Evolutionary conservation across 2,888 invertebrate species (phyloP).

Genomic region (Sinopyrophorus schimmeli): DNA sequence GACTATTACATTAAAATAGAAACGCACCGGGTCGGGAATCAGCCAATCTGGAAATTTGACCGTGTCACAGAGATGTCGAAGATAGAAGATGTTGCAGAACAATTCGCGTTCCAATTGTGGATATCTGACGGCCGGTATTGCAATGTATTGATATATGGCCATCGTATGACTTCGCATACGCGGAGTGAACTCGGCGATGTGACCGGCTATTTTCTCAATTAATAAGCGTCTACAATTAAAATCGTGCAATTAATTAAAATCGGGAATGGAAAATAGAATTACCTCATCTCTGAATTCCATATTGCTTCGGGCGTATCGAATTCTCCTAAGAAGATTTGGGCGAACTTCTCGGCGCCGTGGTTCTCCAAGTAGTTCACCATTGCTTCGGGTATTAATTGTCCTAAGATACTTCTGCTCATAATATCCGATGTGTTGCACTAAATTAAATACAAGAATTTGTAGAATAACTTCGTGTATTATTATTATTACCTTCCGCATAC

Average conservation of each 20-base stretch:
- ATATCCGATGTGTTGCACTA: constrained; percentile 68
- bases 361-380: constrained; percentile 99
- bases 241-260: background rate
- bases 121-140: constrained; percentile 91
- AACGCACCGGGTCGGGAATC: constrained; percentile 87
- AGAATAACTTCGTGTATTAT: too few relatives aligned
- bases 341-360: constrained; percentile 97
- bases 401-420: constrained; percentile 90
- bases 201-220: constrained; percentile 96
- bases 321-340: constrained; percentile 96
- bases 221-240: constrained; percentile 71
- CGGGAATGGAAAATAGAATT: constrained; percentile 2
- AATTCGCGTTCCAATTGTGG: constrained; percentile 94
- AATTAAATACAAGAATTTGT: too few relatives aligned
- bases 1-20: too few relatives aligned
- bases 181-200: constrained; percentile 97
- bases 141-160: constrained; percentile 93
- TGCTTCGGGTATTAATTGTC: constrained; percentile 94
- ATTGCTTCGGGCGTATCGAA: constrained; percentile 99
- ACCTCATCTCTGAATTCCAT: constrained; percentile 98
- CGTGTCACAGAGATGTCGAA: constrained; percentile 93
- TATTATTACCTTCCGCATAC: too few relatives aligned
- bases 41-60: constrained; percentile 95
- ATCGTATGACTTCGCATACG: constrained; percentile 91
- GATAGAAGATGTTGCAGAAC: constrained; percentile 98